Evolutionary conservation across 2,113 vertebrate species (phyloP).

Genomic region (Hippocampus zosterae): DNA sequence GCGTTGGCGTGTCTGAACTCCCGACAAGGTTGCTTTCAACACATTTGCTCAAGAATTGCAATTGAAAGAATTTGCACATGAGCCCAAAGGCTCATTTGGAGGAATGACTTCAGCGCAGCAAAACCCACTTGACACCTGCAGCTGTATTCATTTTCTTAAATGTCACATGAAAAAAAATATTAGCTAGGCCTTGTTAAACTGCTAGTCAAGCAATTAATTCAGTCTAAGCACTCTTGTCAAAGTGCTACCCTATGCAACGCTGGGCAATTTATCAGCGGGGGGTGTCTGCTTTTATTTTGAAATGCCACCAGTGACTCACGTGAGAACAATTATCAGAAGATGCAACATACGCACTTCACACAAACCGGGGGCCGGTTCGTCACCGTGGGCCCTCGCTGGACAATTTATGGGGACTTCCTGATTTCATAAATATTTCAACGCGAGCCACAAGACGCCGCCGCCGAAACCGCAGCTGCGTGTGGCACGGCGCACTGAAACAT

Average conservation of each 20-base stretch:
- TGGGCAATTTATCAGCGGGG: constrained; percentile 3
- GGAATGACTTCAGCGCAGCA: neutral
- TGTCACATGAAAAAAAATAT: neutral
- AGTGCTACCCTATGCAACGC: constrained; percentile 5
- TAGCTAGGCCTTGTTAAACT: neutral
- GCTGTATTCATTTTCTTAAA: neutral
- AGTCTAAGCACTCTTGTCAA: constrained; percentile 5
- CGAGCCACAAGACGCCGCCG: neutral
- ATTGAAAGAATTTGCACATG: neutral
- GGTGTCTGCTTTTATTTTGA: constrained; percentile 13
- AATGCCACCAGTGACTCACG: neutral
- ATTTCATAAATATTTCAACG: neutral
- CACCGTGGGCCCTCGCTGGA: neutral
- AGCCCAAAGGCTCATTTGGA: neutral
- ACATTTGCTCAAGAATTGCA: neutral
- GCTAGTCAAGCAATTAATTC: neutral
- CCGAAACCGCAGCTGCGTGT: constrained; percentile 28
- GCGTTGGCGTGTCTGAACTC: neutral
- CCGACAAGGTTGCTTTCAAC: neutral
- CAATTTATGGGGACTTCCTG: neutral
- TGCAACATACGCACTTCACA: constrained; percentile 24
- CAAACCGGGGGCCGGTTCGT: neutral
- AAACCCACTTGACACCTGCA: too few relatives aligned
- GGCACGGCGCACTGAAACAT: constrained; percentile 49
- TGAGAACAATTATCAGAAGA: constrained; percentile 21